phyloP scores from a whole-genome alignment of 1,140 invertebrate genomes.

The Copidosoma floridanum region DNA sequence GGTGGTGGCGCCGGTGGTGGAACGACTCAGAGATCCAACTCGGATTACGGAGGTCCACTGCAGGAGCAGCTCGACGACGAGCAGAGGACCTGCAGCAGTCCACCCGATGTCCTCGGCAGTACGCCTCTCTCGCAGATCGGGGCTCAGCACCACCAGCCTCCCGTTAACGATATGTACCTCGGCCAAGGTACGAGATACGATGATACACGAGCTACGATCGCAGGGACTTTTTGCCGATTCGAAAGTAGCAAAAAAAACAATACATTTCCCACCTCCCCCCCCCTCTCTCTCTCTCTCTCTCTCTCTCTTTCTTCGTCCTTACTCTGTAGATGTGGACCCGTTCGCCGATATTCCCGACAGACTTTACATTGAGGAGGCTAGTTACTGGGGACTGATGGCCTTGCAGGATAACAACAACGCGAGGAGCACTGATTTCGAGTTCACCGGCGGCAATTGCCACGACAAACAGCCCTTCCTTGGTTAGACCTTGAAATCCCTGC shows the following conservation, averaged over 20 bases:
- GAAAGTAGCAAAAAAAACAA: too few species aligned
- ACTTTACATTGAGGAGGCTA: constrained; percentile 54
- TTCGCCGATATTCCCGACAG: constrained; percentile 38
- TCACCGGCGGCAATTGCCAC: constrained; percentile 40
- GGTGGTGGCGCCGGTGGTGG: neutral
- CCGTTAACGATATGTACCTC: constrained; percentile 55
- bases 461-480: constrained; percentile 45
- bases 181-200: constrained; percentile 59
- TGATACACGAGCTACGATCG: constrained; percentile 6
- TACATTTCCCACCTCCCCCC: neutral
- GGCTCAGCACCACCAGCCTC: constrained; percentile 57
- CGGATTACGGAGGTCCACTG: too few species aligned
- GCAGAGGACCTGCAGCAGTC: constrained; percentile 48
- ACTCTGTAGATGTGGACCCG: constrained; percentile 18
- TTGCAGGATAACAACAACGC: constrained; percentile 49
- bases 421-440: constrained; percentile 46
- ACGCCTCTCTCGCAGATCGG: constrained; percentile 86
- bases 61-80: constrained; percentile 17
- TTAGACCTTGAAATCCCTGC: too few species aligned
- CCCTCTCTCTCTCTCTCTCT: too few species aligned
- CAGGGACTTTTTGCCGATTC: too few species aligned
- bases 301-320: neutral
- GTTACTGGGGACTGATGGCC: constrained; percentile 53
- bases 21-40: neutral
- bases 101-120: constrained; percentile 70